Evolutionary conservation across 2,888 invertebrate genomes (phyloP).

Genomic region (Stomorhina lunata): DNA sequence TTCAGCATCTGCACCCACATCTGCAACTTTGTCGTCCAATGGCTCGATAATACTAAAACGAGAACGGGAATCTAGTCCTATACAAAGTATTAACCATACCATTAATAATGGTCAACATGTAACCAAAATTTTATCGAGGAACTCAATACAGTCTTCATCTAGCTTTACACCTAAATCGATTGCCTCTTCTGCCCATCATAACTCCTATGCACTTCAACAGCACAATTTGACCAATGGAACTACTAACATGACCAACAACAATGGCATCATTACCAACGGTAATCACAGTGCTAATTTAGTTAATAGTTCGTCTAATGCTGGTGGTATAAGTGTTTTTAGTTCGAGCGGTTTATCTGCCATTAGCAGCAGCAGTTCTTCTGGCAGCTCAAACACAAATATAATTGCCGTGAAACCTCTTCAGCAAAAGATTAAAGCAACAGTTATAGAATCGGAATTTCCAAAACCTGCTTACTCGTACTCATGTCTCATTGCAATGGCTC

Average conservation of each 20-base stretch:
- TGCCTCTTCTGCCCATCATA: slow-evolving; percentile 74
- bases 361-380: slow-evolving; percentile 24
- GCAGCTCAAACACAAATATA: slow-evolving; percentile 45
- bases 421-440: slow-evolving; percentile 72
- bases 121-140: slow-evolving; percentile 72
- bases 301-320: slow-evolving; percentile 55
- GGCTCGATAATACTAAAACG: slow-evolving; percentile 74
- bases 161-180: slow-evolving; percentile 76
- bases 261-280: slow-evolving; percentile 66
- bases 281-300: slow-evolving; percentile 33
- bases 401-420: slow-evolving; percentile 73
- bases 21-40: slow-evolving; percentile 71
- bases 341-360: slow-evolving; percentile 57
- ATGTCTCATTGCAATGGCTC: slow-evolving; percentile 97
- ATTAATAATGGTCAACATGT: slow-evolving; percentile 59
- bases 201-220: slow-evolving; percentile 63
- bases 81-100: slow-evolving; percentile 70
- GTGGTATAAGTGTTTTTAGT: slow-evolving; percentile 67
- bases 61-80: slow-evolving; percentile 76
- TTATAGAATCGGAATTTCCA: slow-evolving; percentile 84
- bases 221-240: slow-evolving; percentile 34
- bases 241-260: slow-evolving; percentile 38
- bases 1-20: slow-evolving; percentile 60
- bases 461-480: slow-evolving; percentile 99
- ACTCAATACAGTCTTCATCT: slow-evolving; percentile 66